These are phyloP conservation scores for Pangasius djambal DNA, from an alignment of 2,797 vertebrate species.

Conservation along the genomic window DNA sequence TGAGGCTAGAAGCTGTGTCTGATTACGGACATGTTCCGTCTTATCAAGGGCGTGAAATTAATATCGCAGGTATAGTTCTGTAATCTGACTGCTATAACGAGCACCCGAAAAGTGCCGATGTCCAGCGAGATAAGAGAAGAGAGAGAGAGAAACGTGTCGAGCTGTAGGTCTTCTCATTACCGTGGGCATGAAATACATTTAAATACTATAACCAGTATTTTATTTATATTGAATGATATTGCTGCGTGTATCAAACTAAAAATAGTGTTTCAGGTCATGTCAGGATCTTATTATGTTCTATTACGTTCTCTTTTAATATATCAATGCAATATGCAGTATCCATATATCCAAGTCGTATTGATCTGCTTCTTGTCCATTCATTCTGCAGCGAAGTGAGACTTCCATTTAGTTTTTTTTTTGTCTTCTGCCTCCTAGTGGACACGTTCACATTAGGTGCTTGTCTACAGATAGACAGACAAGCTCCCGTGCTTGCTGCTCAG, in stretches of 20 bases:
- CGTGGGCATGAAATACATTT: neutral
- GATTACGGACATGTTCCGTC: no score
- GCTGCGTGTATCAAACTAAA: neutral
- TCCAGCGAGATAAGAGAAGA: no score
- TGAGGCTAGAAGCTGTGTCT: no score
- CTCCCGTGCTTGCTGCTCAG: neutral
- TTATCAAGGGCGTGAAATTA: no score
- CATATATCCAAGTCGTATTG: neutral
- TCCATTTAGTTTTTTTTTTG: neutral
- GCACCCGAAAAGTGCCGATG: no score
- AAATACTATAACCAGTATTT: no score
- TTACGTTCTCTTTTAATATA: neutral
- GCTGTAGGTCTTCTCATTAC: neutral
- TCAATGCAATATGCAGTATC: neutral
- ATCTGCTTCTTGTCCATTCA: neutral
- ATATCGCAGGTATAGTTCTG: no score
- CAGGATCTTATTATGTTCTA: neutral
- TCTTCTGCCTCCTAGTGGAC: neutral
- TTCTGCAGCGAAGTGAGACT: neutral
- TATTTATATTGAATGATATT: neutral
- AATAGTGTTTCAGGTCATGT: neutral
- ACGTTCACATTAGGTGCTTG: neutral
- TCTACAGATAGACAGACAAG: neutral
- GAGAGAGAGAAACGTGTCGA: no score
- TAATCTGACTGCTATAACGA: no score